phyloP scores from a whole-genome alignment of 2,888 invertebrate species.

The Agrotis segetum region DNA sequence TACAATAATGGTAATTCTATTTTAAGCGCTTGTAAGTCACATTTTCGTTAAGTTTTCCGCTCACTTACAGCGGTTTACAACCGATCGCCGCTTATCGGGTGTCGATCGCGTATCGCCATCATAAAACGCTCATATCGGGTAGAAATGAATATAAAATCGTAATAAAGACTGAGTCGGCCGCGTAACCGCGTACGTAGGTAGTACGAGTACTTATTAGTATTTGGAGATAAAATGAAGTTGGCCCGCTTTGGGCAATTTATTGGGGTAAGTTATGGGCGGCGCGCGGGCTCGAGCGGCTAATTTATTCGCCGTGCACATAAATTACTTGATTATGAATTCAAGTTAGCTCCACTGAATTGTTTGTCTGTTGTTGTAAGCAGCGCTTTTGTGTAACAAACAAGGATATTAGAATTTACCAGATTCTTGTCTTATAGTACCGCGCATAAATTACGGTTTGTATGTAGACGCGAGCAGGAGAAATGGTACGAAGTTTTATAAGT shows the following conservation, averaged over 20 bases:
- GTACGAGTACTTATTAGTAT: constrained; percentile 89
- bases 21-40: constrained; percentile 72
- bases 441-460: constrained; percentile 70
- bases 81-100: constrained; percentile 74
- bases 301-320: constrained; percentile 91
- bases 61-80: constrained; percentile 72
- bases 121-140: constrained; percentile 85
- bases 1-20: constrained; percentile 71
- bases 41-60: constrained; percentile 72
- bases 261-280: constrained; percentile 91
- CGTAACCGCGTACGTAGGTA: constrained; percentile 82
- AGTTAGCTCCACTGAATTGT: constrained; percentile 89
- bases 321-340: constrained; percentile 91
- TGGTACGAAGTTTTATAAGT: constrained; percentile 27
- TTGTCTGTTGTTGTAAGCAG: constrained; percentile 89
- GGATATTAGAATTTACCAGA: constrained; percentile 84
- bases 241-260: constrained; percentile 91
- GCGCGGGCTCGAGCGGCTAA: constrained; percentile 89
- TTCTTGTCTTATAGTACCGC: constrained; percentile 75
- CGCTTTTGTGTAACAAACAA: constrained; percentile 88
- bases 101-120: constrained; percentile 83
- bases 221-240: constrained; percentile 91
- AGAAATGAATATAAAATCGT: constrained; percentile 82
- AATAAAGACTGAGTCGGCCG: constrained; percentile 79
- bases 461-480: constrained; percentile 55